A percentile compares a stretch with the other conserved stretches of the same genome.
Evolutionary conservation across 2,797 vertebrate species (phyloP).

Genomic region (Sciurus carolinensis): DNA sequence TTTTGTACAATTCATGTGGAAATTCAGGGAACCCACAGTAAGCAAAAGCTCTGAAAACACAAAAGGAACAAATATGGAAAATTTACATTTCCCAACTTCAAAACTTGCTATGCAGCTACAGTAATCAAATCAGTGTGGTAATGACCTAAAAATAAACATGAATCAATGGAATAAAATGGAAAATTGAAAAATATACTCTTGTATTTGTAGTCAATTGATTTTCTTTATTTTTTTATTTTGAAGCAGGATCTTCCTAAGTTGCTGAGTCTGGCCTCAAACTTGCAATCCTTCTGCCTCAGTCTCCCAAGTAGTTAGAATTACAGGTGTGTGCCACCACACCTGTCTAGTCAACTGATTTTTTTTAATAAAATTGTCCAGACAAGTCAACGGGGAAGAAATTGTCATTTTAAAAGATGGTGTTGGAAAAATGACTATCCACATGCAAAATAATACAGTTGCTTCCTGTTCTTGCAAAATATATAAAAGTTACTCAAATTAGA

Average conservation of each 20-base stretch:
- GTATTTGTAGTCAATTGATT: background rate
- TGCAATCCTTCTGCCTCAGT: too few relatives aligned
- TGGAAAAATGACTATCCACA: background rate
- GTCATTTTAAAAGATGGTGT: background rate
- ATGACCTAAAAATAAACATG: background rate
- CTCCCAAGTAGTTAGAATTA: too few relatives aligned
- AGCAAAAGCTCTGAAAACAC: background rate
- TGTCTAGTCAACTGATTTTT: too few relatives aligned
- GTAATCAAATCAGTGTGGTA: background rate
- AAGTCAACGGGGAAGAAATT: background rate
- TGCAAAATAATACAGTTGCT: background rate
- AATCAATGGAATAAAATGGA: background rate
- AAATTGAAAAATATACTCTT: background rate
- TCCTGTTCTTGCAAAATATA: background rate
- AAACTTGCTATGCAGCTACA: background rate
- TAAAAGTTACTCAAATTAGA: conserved; percentile 43
- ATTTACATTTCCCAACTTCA: conserved; percentile 2
- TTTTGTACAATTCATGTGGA: background rate
- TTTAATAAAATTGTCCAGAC: background rate
- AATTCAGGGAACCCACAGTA: background rate
- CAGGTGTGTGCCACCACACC: too few relatives aligned
- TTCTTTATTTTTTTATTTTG: too few relatives aligned
- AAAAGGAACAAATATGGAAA: background rate
- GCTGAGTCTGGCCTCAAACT: too few relatives aligned
- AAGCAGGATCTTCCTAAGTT: too few relatives aligned